phyloP scores from a whole-genome alignment of 2,113 vertebrate genomes.

The Physeter macrocephalus region DNA sequence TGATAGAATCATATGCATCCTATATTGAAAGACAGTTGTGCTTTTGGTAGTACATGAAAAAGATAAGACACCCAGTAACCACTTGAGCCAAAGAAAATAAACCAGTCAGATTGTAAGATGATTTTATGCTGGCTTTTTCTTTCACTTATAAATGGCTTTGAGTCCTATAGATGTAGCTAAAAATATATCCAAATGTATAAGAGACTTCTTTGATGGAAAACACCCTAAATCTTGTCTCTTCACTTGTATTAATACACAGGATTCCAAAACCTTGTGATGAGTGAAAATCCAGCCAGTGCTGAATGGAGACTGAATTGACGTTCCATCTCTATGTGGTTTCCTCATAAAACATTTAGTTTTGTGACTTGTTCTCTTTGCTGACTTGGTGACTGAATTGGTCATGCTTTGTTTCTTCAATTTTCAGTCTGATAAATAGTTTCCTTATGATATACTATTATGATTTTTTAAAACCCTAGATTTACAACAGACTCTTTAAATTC shows the following conservation, averaged over 20 bases:
- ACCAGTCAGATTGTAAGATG: background rate
- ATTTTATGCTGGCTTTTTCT: background rate
- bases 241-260: background rate
- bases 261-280: background rate
- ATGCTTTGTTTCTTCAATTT: slow-evolving; percentile 21
- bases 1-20: background rate
- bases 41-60: background rate
- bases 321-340: background rate
- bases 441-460: background rate
- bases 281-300: background rate
- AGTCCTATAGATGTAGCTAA: background rate
- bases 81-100: slow-evolving; percentile 17
- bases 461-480: slow-evolving; percentile 5
- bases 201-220: background rate
- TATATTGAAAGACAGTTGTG: background rate
- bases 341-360: slow-evolving; percentile 37
- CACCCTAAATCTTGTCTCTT: background rate
- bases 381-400: slow-evolving; percentile 25
- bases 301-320: background rate
- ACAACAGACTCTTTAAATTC: background rate
- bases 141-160: background rate
- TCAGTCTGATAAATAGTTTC: slow-evolving; percentile 20
- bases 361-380: slow-evolving; percentile 36
- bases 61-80: background rate
- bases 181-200: slow-evolving; percentile 5